Percentiles rank a stretch among this genome's conserved stretches.
Evolutionary conservation across 2,797 vertebrate genomes (phyloP).

Genomic region (Etheostoma perlongum): DNA sequence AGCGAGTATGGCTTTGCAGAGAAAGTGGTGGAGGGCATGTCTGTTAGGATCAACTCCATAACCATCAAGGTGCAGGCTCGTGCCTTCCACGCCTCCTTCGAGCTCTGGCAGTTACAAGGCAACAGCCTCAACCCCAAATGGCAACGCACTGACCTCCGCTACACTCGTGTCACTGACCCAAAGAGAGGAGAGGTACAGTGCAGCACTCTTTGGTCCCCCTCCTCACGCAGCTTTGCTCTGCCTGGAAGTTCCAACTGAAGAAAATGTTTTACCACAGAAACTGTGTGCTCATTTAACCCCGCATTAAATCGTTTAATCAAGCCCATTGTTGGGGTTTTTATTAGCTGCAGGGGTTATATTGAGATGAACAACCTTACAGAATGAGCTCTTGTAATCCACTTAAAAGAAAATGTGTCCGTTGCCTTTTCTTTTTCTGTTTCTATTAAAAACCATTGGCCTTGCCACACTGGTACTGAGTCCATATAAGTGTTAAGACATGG

Average conservation of each 20-base stretch:
- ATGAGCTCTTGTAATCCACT: slow-evolving; percentile 31
- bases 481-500: not conserved
- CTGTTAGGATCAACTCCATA: slow-evolving; percentile 95
- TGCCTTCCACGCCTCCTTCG: slow-evolving; percentile 96
- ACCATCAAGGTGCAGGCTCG: slow-evolving; percentile 96
- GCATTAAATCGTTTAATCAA: slow-evolving; percentile 36
- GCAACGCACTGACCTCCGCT: slow-evolving; percentile 94
- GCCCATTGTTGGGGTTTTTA: slow-evolving; percentile 27
- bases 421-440: slow-evolving; percentile 1
- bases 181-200: slow-evolving; percentile 92
- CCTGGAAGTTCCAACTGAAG: not conserved
- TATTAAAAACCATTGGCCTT: slow-evolving; percentile 1
- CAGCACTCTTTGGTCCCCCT: not conserved
- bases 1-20: slow-evolving; percentile 99
- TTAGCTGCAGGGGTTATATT: slow-evolving; percentile 16
- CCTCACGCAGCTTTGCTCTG: not conserved
- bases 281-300: slow-evolving; percentile 26
- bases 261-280: slow-evolving; percentile 4
- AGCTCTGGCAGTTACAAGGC: slow-evolving; percentile 98
- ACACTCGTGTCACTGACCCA: slow-evolving; percentile 94
- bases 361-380: slow-evolving; percentile 29
- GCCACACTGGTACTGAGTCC: not conserved
- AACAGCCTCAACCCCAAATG: slow-evolving; percentile 97
- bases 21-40: slow-evolving; percentile 99
- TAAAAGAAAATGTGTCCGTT: slow-evolving; percentile 26